Evolutionary conservation across 2,888 invertebrate genomes (phyloP).

Genomic region (Drosophila nr. perissopoda): DNA sequence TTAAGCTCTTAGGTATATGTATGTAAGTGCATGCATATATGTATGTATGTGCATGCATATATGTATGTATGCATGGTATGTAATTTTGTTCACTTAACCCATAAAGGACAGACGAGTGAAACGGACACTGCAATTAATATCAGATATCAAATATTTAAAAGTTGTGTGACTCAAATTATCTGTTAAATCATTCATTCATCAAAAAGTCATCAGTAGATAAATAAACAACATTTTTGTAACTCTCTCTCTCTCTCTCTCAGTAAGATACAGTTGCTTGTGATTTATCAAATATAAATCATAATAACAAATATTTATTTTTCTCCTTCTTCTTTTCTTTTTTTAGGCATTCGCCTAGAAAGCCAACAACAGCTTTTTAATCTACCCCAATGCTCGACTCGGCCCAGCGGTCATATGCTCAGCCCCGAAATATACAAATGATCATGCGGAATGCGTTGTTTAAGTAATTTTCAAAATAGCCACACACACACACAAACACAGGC

Average conservation of each 20-base stretch:
- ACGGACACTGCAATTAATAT: neutral
- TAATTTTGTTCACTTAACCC: neutral
- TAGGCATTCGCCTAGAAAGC: neutral
- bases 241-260: too few relatives aligned
- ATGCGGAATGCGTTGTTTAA: constrained; percentile 27
- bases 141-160: neutral
- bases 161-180: neutral
- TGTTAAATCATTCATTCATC: neutral
- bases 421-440: constrained; percentile 27
- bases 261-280: neutral
- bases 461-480: constrained; percentile 42
- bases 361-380: constrained; percentile 22
- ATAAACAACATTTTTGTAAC: neutral
- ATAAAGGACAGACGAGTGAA: neutral
- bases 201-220: neutral
- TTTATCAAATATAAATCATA: neutral
- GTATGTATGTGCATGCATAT: neutral
- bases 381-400: constrained; percentile 6
- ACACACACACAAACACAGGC: constrained; percentile 13
- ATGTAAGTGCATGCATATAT: neutral
- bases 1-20: neutral
- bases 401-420: neutral
- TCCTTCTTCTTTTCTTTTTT: neutral
- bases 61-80: neutral
- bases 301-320: neutral